Evolutionary conservation across 2,888 invertebrate species (phyloP).

Genomic region (Microplitis deprimator): DNA sequence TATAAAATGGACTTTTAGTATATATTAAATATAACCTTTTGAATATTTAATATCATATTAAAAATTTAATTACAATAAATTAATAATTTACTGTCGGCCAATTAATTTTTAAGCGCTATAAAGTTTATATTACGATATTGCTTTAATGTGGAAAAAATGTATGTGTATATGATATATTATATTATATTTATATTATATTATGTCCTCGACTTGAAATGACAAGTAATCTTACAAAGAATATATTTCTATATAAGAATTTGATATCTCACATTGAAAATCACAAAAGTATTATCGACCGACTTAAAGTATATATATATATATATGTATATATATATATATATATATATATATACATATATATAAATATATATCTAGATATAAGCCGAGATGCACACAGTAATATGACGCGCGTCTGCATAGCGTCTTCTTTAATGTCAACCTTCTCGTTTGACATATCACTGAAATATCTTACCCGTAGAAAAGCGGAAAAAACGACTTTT

Average conservation of each 20-base stretch:
- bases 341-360: no score
- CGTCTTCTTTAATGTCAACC: constrained; percentile 6
- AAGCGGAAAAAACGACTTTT: constrained; percentile 38
- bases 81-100: not conserved
- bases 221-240: not conserved
- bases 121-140: no score
- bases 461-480: constrained; percentile 8
- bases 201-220: not conserved
- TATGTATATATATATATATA: no score
- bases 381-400: constrained; percentile 28
- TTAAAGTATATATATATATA: no score
- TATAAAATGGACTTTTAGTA: no score
- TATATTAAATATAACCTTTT: no score
- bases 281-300: constrained; percentile 14
- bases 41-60: no score
- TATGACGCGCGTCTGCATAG: constrained; percentile 18
- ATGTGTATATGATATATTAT: not conserved
- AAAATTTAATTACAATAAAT: not conserved
- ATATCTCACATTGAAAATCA: not conserved
- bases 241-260: not conserved
- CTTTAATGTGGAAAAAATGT: not conserved
- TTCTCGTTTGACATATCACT: not conserved
- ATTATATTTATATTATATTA: not conserved
- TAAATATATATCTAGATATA: constrained; percentile 14
- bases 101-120: no score